Percentiles rank a stretch among this genome's conserved stretches.
Evolutionary conservation across 2,113 vertebrate genomes (phyloP).

Genomic region (Macquaria ambigua): DNA sequence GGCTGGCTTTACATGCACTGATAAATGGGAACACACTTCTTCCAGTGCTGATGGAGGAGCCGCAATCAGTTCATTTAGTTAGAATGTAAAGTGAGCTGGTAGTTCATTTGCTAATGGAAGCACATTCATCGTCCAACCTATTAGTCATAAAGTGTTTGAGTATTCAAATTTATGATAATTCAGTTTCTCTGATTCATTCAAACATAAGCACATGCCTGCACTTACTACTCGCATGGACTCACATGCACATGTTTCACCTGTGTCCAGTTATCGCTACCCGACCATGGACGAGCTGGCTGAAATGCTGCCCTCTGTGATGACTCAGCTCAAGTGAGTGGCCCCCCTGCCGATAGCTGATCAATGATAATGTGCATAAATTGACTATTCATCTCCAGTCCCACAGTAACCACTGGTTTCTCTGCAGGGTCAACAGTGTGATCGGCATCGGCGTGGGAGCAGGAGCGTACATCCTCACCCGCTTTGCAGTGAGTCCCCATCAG

Average conservation of each 20-base stretch:
- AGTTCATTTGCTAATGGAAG: slow-evolving; percentile 47
- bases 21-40: slow-evolving; percentile 1
- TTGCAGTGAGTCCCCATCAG: slow-evolving; percentile 80
- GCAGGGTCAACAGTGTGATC: slow-evolving; percentile 84
- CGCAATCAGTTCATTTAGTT: neutral
- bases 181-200: slow-evolving; percentile 4
- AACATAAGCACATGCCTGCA: neutral
- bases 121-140: neutral
- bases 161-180: neutral
- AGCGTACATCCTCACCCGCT: slow-evolving; percentile 83
- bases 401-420: slow-evolving; percentile 32
- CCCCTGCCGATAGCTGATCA: slow-evolving; percentile 1
- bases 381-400: neutral
- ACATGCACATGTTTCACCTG: neutral
- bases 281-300: slow-evolving; percentile 96
- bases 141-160: neutral
- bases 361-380: slow-evolving; percentile 18
- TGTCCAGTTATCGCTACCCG: slow-evolving; percentile 92
- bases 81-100: neutral
- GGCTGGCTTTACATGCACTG: neutral
- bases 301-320: slow-evolving; percentile 94
- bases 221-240: neutral
- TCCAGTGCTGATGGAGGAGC: neutral
- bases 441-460: slow-evolving; percentile 85
- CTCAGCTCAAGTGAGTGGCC: slow-evolving; percentile 90